Evolutionary conservation across 2,888 invertebrate genomes (phyloP), one percentile per base, ranked within the genome.

Genomic region (Synergus itoensis): DNA sequence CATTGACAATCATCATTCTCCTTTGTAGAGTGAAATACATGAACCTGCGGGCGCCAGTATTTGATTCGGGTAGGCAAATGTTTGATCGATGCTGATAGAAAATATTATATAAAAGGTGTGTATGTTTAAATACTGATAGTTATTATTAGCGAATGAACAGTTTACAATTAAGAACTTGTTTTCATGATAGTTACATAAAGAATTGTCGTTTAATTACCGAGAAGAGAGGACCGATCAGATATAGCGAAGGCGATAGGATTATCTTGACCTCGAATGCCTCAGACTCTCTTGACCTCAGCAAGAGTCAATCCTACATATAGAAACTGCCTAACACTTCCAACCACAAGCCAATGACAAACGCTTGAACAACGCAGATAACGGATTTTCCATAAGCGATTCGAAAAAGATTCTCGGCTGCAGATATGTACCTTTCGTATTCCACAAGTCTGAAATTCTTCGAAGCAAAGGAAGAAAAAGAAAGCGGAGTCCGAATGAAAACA

Each of bases 291-390:
- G 53, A 73, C 73, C 73, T 73, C 12, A 53, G 40, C n/a, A 40
- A 73, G 48, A 73, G 73, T 73, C 53, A 36, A 40, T 73, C 40
- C 73, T 36, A 73, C 53, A n/a, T 57, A 28, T 53, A 53, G 73
- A 57, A 73, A 73, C 53, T 40, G 36, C n/a, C 28, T 48, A 53
- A 69, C 73, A 73, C 53, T 73, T 73, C 5, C 53, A n/a, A 69
- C 48, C 45, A 8, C 45, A 45, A n/a, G 18, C 28, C 45, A 69
- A 53, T 53, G 73, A 73, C 53, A 73, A 73, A 57, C 53, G 48
- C 48, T 53, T 73, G 36, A 73, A 16, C n/a, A 73, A 73, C 53
- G 73, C n/a, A 73, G 73, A 73, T 73, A 73, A 73, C 73, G 73
- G 73, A 48, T 73, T 73, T 73, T 73, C 73, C 73, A 73, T 73